Evolutionary conservation across 92 coral and sea anemone species (phyloP), one percentile per base, ranked within the genome.

Genomic region (Porites divaricata): DNA sequence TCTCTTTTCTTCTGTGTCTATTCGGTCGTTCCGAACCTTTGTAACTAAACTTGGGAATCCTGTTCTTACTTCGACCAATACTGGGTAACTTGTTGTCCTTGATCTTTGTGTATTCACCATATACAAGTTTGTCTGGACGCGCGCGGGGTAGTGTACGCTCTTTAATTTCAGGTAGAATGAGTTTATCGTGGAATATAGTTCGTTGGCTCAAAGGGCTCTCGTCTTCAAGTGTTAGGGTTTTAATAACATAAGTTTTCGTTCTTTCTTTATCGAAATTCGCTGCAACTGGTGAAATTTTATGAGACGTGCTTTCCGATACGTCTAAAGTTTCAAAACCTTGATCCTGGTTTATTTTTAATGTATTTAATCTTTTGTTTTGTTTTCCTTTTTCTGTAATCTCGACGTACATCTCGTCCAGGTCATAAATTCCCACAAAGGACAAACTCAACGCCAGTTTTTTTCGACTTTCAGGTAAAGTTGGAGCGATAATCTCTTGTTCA

Each of bases 391-490:
- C 9, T 48, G 48, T 82, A 15, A 20, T 41, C 26, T 41, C 15
- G 80, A 64, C 17, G 73, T 68, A 52, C 94, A 92, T 80, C 54
- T 93, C 92, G 52, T 83, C 72, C 70, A 93, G 75, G 50, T 93
- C 96, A 61, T 92, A 93, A 45, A 78, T 87, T 9, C 87, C 85
- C 12, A 90, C 96, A 23, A 88, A 80, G 2, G 92, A 88, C 25
- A 91, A 23, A 41, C 82, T 63, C 6, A 73, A 21, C 12, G 88
- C 81, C 53, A 84, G 68, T 59, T 25, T 84, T 28, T 84, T 72
- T 41, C n/a, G 70, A 61, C 48, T 23, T 71, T 72, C 86, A 16
- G 72, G 41, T 13, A 21, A 77, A 62, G 63, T 72, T 24, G 70
- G 23, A 23, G 16, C 63, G 12, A 23, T 35, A 23, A 48, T 70